Conservation (phyloP, 2,888 invertebrate species). For the Poecilobothrus nobilitatus region DNA sequence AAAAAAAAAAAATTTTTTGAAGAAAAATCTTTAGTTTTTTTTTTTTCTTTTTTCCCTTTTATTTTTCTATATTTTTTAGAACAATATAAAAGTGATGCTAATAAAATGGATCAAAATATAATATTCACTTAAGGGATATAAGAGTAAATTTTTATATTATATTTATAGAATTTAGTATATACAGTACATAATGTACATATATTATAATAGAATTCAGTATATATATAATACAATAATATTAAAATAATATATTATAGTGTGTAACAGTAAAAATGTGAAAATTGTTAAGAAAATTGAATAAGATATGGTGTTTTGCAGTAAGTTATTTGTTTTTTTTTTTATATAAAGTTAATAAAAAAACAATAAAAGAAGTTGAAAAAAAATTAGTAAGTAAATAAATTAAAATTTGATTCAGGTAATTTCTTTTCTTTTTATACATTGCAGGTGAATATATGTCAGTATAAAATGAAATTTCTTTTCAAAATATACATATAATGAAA, state of each 20-base stretch:
- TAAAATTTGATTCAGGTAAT: neutral
- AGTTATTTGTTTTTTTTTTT: too few relatives aligned
- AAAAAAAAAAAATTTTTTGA: too few relatives aligned
- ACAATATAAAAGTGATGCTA: neutral
- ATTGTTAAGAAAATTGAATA: neutral
- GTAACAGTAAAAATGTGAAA: too few relatives aligned
- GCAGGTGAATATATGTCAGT: too few relatives aligned
- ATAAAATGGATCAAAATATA: slow-evolving; percentile 1
- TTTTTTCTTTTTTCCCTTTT: neutral
- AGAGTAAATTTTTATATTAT: neutral
- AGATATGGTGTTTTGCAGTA: neutral
- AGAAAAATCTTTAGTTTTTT: neutral
- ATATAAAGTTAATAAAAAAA: too few relatives aligned
- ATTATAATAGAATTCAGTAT: neutral
- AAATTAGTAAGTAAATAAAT: neutral
- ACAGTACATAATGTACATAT: too few relatives aligned
- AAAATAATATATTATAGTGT: too few relatives aligned
- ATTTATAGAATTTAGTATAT: neutral
- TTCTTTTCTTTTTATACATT: neutral
- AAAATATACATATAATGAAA: too few relatives aligned
- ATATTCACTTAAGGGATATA: slow-evolving; percentile 4
- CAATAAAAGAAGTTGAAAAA: neutral
- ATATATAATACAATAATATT: too few relatives aligned
- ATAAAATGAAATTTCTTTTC: too few relatives aligned
- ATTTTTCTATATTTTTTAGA: neutral